These are phyloP conservation scores for Cydia splendana DNA, from an alignment of 1,140 invertebrate species.

Conservation along the genomic window DNA sequence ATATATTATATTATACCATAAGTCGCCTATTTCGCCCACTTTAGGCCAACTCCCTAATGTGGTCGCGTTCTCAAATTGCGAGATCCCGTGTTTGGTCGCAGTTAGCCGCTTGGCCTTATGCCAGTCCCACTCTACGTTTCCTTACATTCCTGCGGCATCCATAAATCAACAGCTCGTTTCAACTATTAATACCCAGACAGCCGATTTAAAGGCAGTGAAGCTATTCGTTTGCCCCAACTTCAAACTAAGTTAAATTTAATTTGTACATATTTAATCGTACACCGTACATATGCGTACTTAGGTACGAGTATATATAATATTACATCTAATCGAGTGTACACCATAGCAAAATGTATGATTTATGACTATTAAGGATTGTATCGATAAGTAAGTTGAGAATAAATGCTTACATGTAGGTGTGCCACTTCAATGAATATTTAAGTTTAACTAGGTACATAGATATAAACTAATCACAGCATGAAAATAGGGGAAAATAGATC, in stretches of 20 bases:
- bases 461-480: no score
- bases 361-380: no score
- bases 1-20: not conserved
- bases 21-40: not conserved
- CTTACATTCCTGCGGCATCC: conserved; percentile 25
- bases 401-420: no score
- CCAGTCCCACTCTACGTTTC: conserved; percentile 34
- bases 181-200: conserved; percentile 24
- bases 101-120: conserved; percentile 44
- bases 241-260: not conserved
- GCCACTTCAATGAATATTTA: no score
- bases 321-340: no score
- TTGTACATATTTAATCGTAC: no score
- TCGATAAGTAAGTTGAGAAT: no score
- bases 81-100: conserved; percentile 47
- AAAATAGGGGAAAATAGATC: no score
- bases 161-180: conserved; percentile 46
- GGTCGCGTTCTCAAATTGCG: conserved; percentile 46
- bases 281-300: no score
- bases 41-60: conserved; percentile 38
- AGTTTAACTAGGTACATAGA: no score
- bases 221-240: not conserved
- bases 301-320: no score
- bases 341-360: no score
- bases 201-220: conserved; percentile 18